Evolutionary conservation across 1,140 invertebrate species (phyloP).

Genomic region (Muscidifurax raptorellus): DNA sequence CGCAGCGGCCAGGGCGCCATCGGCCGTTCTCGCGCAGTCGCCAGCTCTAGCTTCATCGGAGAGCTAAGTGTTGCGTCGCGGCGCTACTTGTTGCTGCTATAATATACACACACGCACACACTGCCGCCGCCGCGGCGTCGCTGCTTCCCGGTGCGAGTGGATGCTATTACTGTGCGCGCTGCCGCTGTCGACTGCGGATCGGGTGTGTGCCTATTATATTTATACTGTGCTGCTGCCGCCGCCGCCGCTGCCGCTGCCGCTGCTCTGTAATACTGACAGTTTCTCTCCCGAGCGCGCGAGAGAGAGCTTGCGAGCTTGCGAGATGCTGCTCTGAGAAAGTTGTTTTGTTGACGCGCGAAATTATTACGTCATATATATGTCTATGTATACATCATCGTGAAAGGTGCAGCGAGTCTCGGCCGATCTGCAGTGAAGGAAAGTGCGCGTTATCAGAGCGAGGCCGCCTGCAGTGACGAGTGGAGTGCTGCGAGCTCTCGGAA

Average conservation of each 20-base stretch:
- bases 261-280: no score
- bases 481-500: no score
- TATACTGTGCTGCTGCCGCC: no score
- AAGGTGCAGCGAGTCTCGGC: not conserved
- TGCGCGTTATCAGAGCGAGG: not conserved
- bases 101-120: no score
- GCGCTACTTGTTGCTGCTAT: constrained; percentile 53
- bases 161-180: not conserved
- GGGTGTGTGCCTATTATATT: not conserved
- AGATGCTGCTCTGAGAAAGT: not conserved
- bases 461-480: not conserved
- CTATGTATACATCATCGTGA: not conserved
- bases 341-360: not conserved
- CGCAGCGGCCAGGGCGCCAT: constrained; percentile 55
- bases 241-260: no score
- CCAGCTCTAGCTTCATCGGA: no score
- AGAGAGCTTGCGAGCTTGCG: not conserved
- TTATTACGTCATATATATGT: not conserved
- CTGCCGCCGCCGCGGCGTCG: not conserved
- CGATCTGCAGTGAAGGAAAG: no score
- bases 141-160: not conserved
- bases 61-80: constrained; percentile 6
- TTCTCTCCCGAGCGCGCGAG: no score
- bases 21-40: constrained; percentile 47
- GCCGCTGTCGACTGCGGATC: not conserved